Evolutionary conservation across 2,797 vertebrate species (phyloP).

Genomic region (Myoxocephalus aenaeus): DNA sequence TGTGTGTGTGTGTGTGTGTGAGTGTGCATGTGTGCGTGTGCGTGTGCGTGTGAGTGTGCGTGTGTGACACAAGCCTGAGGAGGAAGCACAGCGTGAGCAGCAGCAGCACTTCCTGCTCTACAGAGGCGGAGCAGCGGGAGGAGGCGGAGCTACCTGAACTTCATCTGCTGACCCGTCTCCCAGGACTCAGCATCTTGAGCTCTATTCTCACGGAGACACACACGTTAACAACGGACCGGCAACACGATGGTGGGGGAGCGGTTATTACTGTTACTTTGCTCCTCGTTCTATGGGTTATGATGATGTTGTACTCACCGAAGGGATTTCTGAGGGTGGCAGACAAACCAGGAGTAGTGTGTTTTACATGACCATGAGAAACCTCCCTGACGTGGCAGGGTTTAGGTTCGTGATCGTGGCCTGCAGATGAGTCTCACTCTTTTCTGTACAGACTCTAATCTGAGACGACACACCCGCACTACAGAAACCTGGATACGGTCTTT

Average conservation of each 20-base stretch:
- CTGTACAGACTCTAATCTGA: background rate
- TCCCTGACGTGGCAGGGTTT: background rate
- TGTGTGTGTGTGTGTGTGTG: background rate
- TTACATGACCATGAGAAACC: background rate
- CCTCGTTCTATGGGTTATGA: background rate
- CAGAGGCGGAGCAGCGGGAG: conserved; percentile 41
- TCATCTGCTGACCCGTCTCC: conserved; percentile 83
- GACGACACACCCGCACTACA: too few relatives aligned
- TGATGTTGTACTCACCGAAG: background rate
- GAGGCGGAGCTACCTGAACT: conserved; percentile 81
- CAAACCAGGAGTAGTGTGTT: background rate
- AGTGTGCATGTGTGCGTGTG: background rate
- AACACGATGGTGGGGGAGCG: background rate
- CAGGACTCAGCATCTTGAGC: conserved; percentile 81
- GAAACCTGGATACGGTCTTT: background rate
- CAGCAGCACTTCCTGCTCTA: conserved; percentile 26
- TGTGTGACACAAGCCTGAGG: conserved; percentile 28
- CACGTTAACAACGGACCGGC: conserved; percentile 57
- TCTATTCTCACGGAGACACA: conserved; percentile 80
- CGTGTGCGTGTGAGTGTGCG: background rate
- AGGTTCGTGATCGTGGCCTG: background rate
- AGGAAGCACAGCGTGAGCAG: conserved; percentile 37
- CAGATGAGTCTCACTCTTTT: too few relatives aligned
- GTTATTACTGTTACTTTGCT: background rate
- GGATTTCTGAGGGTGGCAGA: background rate